Evolutionary conservation across 2,888 invertebrate genomes (phyloP).

Genomic region (Saturnia japonica): DNA sequence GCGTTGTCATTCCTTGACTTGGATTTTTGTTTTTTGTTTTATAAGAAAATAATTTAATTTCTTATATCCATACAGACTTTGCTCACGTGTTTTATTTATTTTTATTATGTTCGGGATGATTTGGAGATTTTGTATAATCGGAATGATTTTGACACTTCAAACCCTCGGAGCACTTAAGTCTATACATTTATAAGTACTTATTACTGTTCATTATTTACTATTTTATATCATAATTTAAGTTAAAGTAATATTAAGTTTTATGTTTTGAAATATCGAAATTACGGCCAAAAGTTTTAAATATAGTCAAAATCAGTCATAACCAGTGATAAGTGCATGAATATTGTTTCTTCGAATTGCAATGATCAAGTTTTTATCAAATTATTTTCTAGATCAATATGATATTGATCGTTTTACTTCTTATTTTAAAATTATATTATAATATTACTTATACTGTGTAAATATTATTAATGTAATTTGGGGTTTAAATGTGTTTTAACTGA

Average conservation of each 20-base stretch:
- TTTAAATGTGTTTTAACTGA: slow-evolving; percentile 52
- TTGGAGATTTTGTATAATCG: not conserved
- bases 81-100: slow-evolving; percentile 75
- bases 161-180: slow-evolving; percentile 20
- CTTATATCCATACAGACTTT: slow-evolving; percentile 52
- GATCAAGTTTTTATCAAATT: slow-evolving; percentile 14
- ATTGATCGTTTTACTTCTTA: slow-evolving; percentile 27
- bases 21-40: slow-evolving; percentile 41
- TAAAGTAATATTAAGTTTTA: slow-evolving; percentile 46
- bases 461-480: slow-evolving; percentile 50
- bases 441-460: slow-evolving; percentile 36
- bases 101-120: slow-evolving; percentile 24
- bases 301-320: slow-evolving; percentile 74
- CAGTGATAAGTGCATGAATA: slow-evolving; percentile 14
- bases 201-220: slow-evolving; percentile 54
- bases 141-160: slow-evolving; percentile 17
- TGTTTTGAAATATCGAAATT: slow-evolving; percentile 63
- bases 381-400: slow-evolving; percentile 22
- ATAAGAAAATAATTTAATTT: slow-evolving; percentile 39
- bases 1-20: slow-evolving; percentile 56
- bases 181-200: slow-evolving; percentile 53
- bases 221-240: slow-evolving; percentile 33
- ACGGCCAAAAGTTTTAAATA: slow-evolving; percentile 74
- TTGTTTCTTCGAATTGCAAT: slow-evolving; percentile 17
- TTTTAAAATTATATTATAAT: slow-evolving; percentile 21